Evolutionary conservation across 2,113 vertebrate species (phyloP), one percentile per base, ranked within the genome.

Genomic region (Sciurus niger): DNA sequence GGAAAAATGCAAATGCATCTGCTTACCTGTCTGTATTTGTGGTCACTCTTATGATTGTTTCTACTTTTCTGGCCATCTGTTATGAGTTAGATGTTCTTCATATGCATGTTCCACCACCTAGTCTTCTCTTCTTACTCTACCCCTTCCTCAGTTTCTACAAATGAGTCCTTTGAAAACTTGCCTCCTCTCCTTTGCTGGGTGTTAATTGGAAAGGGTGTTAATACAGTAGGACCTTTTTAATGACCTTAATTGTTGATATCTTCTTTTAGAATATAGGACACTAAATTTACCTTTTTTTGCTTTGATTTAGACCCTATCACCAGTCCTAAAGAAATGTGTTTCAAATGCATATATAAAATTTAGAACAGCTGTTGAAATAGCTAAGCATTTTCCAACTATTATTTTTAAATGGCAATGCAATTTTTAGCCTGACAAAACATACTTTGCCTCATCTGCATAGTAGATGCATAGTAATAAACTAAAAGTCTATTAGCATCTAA

Each of bases 361-460:
- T 97, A 63, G 0, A 22, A 30, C 70, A 90, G 76, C 83, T 93
- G 40, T 88, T 83, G 73, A 90, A 91, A 32, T 79, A 84, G 30
- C 80, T 53, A 79, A 89, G 40, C 86, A 73, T 84, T 97, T 87
- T 43, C 10, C 60, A 60, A 60, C 76, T 90, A 18, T 89, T 92
- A 89, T 82, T 94, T 94, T 93, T 79, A 94, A 96, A 74, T 87
- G n/a, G n/a, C 55, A 94, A 0, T 20, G 18, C 18, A 87, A 30
- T 93, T 72, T 43, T 89, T 84, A 85, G 90, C 28, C 51, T 87
- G 74, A 72, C 37, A 94, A 96, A 94, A 79, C 55, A 53, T 58
- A 77, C 76, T 90, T 91, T 88, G 40, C 30, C 25, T 95, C 68
- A 28, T 95, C 84, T 94, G 18, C 58, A 79, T 72, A 92, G 37